Conservation (phyloP, 2,797 vertebrate genomes). For the Bradypodion pumilum region DNA sequence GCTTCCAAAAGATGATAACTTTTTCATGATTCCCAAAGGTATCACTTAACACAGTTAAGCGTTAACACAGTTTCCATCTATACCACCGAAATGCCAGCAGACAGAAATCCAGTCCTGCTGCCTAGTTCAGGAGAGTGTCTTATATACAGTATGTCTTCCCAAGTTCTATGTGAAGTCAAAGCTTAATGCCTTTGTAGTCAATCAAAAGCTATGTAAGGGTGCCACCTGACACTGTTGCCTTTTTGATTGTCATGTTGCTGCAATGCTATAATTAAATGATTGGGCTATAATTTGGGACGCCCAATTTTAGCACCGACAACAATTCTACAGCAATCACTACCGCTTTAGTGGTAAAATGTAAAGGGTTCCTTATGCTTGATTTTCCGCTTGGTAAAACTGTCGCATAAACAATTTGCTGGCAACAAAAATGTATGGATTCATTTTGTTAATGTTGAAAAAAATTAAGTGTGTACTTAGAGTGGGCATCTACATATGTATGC, state of each 20-base stretch:
- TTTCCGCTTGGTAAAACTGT: constrained; percentile 4
- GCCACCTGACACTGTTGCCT: constrained; percentile 43
- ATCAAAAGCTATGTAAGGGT: constrained; percentile 52
- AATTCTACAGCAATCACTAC: constrained; percentile 30
- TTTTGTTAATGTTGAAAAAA: constrained; percentile 35
- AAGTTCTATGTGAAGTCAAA: constrained; percentile 32
- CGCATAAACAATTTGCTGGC: constrained; percentile 13
- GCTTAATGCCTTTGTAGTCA: constrained; percentile 60
- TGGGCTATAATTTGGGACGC: constrained; percentile 54
- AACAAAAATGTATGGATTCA: constrained; percentile 33
- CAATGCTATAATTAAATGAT: constrained; percentile 64
- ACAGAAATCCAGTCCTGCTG: constrained; percentile 26
- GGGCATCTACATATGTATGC: not conserved
- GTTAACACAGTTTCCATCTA: not conserved
- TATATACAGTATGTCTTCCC: constrained; percentile 48
- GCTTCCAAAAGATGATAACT: not conserved
- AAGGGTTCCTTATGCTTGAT: constrained; percentile 19
- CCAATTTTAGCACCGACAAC: constrained; percentile 54
- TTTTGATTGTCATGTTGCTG: constrained; percentile 40
- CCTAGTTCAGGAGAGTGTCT: constrained; percentile 41
- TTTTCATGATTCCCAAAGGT: not conserved
- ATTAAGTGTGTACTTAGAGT: constrained; percentile 7
- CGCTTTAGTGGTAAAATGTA: constrained; percentile 19
- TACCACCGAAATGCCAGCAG: not conserved
- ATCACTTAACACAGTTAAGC: no score